These are phyloP conservation scores for Etheostoma cragini DNA, from an alignment of 2,113 vertebrate species.

Conservation along the genomic window DNA sequence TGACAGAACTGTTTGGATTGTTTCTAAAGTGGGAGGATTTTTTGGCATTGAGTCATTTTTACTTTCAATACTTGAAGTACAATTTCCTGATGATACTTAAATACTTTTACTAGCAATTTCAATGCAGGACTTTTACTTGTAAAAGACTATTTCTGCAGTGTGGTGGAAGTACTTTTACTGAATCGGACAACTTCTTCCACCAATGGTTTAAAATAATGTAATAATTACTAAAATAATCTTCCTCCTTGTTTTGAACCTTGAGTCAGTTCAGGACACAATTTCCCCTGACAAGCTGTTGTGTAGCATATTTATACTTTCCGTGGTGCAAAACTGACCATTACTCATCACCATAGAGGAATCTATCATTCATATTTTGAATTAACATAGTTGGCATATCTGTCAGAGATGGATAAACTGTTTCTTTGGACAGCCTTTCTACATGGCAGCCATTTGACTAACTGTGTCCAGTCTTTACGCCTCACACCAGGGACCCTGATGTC, in stretches of 20 bases:
- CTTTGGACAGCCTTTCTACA: background rate
- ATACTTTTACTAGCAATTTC: no score
- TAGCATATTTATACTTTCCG: background rate
- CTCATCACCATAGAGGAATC: background rate
- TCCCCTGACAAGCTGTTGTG: background rate
- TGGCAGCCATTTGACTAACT: background rate
- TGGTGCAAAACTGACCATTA: background rate
- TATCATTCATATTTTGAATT: background rate
- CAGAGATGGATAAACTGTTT: background rate
- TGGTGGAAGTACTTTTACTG: no score
- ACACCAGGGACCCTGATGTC: conserved; percentile 48
- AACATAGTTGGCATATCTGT: background rate
- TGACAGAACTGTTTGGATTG: no score
- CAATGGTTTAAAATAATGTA: no score
- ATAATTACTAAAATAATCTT: background rate
- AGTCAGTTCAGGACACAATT: background rate
- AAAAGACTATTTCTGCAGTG: no score
- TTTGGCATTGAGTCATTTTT: no score
- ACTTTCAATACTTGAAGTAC: no score
- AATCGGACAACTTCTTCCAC: no score
- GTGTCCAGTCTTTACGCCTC: conserved; percentile 56
- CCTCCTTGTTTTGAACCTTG: background rate
- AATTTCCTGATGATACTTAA: no score
- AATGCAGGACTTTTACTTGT: no score
- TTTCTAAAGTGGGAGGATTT: no score